Base-by-base conservation (phyloP, 1,140 invertebrate species). In the Drosophila bocki region DNA sequence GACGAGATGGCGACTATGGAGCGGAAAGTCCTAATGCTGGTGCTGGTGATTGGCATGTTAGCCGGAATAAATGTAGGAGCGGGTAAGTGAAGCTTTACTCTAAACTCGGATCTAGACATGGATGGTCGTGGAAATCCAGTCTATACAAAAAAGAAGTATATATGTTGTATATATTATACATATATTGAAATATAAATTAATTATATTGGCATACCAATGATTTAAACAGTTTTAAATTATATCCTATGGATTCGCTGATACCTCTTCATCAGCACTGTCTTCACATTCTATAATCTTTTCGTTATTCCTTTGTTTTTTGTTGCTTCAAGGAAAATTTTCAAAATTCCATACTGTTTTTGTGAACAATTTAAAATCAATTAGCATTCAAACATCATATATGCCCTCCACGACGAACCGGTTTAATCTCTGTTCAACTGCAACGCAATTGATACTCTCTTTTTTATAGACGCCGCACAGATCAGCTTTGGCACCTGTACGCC, bases 401-500 rank as follows among this genome's bases (percentile, higher is more conserved):
- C 26, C 17, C 26, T 33, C 15, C 7, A 26, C 29, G 11, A 19
- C 39, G 32, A 65, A 80, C 83, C 84, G 77, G 83, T 84, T 78
- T 39, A 37, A 56, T 50, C 37, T 47, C 50, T 3, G 11, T 39
- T 39, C 6, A 78, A 57, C 29, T 63, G 42, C 56, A 62, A 37
- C 53, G 54, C 57, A 53, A 57, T 33, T 29, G 7, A 39, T 53
- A 32, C 42, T 56, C 42, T 29, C 50, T 35, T 56, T 50, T 22
- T 0, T 3, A 37, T 53, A 47, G 57, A 56, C 44, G 60, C 82
- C 29, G 85, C 78, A n/a, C 51, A 78, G 26, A 61, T 90, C 19
- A 88, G 62, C 39, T 90, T 82, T 32, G 88, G 88, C 17, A 65
- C 48, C 19, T 94, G 93, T 57, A 78, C 54, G 15, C 93, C 93